Base-by-base conservation (phyloP, 1,140 invertebrate genomes). In the Drosophila melanica region DNA sequence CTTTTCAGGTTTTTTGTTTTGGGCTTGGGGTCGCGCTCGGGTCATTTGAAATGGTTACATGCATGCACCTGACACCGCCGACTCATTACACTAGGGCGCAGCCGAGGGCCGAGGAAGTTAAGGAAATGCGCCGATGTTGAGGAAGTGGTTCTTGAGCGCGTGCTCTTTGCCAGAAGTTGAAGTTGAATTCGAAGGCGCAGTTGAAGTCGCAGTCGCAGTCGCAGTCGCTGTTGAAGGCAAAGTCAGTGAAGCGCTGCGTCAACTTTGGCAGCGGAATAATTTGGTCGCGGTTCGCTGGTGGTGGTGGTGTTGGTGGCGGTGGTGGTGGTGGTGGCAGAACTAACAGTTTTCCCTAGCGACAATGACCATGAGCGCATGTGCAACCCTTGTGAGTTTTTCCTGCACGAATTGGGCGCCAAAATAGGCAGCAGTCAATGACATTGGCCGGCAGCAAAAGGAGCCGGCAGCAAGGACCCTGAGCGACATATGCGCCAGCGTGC, bases 231-330 rank as follows among this genome's bases (percentile, higher is more conserved):
- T 6, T 27, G 53, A 57, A 55, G 58, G 16, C 68, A 33, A 42
- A 81, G 57, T 77, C 82, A 87, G 82, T 79, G 70, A 86, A 86
- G 82, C 84, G 81, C 75, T 87, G 81, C 81, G 63, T 70, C 77
- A 74, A 84, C 81, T 79, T 85, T 58, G 47, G 81, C 51, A 33
- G 27, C 42, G 50, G 65, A 65, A 87, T 87, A 87, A 89, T 87
- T 87, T 87, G 84, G 82, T 87, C 58, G 84, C 82, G 82, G 79
- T 87, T 81, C 67, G 82, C 23, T 87, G 84, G 47, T 69, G 35
- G 74, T 50, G 55, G n/a, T 37, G 27, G 39, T 39, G 63, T 41
- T 45, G 47, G 10, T 62, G 60, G 8, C 55, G 71, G 30, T 47
- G 67, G 45, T 66, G 39, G 16, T 59, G 64, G 50, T 59, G 75